Conservation (phyloP, 2,888 invertebrate genomes). For the Xestia rhomboidea region DNA sequence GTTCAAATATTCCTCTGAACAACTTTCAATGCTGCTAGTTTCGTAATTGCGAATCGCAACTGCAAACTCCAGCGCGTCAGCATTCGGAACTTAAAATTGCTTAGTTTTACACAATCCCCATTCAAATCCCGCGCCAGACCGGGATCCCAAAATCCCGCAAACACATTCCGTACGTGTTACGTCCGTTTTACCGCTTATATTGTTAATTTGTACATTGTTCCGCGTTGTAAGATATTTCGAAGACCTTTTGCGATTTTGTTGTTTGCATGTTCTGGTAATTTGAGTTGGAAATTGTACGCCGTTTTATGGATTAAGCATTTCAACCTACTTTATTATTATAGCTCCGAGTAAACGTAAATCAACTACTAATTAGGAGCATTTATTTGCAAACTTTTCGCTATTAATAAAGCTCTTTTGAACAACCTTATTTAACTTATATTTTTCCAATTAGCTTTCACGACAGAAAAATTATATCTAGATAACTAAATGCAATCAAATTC, state of each 20-base stretch:
- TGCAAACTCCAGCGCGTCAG: conserved; percentile 28
- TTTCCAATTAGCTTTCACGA: conserved; percentile 19
- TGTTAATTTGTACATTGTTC: conserved; percentile 63
- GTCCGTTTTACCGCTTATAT: conserved; percentile 55
- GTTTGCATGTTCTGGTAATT: conserved; percentile 35
- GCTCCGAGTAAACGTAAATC: not conserved
- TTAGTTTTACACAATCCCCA: conserved; percentile 56
- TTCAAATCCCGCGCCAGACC: conserved; percentile 42
- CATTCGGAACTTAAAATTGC: conserved; percentile 55
- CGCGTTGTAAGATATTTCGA: conserved; percentile 45
- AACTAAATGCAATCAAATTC: conserved; percentile 9
- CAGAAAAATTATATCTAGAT: not conserved
- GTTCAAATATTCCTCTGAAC: conserved; percentile 11
- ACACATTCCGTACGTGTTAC: conserved; percentile 55
- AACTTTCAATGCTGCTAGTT: conserved; percentile 12
- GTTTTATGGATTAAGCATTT: conserved; percentile 7
- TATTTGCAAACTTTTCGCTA: not conserved
- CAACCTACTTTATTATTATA: not conserved
- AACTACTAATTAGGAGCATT: conserved; percentile 1
- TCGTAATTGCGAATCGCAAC: conserved; percentile 33
- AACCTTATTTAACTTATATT: conserved; percentile 1
- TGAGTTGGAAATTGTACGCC: conserved; percentile 16
- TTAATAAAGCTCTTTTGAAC: not conserved
- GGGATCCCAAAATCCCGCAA: conserved; percentile 41
- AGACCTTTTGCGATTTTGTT: conserved; percentile 41